These are phyloP conservation scores for Cyrtodaria siliqua DNA, from an alignment of 2,888 invertebrate species.

Conservation along the genomic window DNA sequence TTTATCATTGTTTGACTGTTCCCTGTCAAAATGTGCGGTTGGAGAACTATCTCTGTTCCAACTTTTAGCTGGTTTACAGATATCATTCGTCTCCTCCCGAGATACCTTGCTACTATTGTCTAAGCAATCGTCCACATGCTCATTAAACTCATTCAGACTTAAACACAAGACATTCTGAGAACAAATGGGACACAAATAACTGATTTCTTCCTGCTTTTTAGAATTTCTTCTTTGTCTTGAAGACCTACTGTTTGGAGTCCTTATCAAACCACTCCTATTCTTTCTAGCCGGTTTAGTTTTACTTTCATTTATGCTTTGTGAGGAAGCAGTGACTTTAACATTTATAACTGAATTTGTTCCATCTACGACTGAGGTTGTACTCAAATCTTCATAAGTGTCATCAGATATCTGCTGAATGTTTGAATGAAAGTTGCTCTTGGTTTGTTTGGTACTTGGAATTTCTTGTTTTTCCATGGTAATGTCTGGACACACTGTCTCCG, in stretches of 20 bases:
- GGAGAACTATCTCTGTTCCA: too few species aligned
- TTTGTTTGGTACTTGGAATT: too few species aligned
- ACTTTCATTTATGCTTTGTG: background rate
- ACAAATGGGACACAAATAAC: constrained; percentile 75
- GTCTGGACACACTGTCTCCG: too few species aligned
- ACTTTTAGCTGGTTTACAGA: too few species aligned
- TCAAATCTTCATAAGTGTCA: too few species aligned
- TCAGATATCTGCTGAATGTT: too few species aligned
- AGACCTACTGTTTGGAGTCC: constrained; percentile 25
- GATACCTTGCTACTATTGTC: constrained; percentile 1
- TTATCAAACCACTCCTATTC: constrained; percentile 44
- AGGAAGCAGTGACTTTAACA: background rate
- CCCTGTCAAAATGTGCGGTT: too few species aligned
- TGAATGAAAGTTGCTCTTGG: too few species aligned
- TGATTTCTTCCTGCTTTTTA: constrained; percentile 3
- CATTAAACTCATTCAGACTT: constrained; percentile 70
- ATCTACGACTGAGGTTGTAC: too few species aligned
- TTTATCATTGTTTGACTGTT: too few species aligned
- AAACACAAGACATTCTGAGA: constrained; percentile 52
- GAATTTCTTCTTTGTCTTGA: constrained; percentile 21
- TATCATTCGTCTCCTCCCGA: too few species aligned
- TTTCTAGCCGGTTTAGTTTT: constrained; percentile 15
- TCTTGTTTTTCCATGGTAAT: too few species aligned
- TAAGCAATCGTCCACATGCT: constrained; percentile 77
- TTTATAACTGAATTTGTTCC: background rate